A percentile compares a stretch with the other conserved stretches of the same genome.
These are phyloP conservation scores for Brachypodius melanocephalos DNA, from an alignment of 2,113 vertebrate genomes.

Conservation along the genomic window DNA sequence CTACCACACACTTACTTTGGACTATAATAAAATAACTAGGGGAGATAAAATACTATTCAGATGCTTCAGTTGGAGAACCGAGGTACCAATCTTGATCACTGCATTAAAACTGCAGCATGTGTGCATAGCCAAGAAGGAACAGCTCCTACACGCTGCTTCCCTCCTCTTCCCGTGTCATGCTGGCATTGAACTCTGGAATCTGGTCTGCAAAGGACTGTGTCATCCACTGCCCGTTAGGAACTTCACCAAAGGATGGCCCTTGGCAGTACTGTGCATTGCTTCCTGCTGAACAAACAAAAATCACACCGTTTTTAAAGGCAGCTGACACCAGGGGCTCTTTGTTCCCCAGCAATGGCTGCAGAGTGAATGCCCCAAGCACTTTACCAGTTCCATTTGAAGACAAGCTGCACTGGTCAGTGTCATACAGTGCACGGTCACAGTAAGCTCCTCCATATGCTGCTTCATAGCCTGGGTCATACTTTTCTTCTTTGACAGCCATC, in stretches of 20 bases:
- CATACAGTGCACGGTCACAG: slow-evolving; percentile 59
- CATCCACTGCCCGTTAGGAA: slow-evolving; percentile 88
- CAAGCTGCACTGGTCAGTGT: slow-evolving; percentile 78
- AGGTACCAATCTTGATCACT: slow-evolving; percentile 64
- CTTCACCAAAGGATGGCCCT: slow-evolving; percentile 49
- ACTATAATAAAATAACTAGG: slow-evolving; percentile 55
- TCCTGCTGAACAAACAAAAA: slow-evolving; percentile 38
- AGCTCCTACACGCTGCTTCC: slow-evolving; percentile 33
- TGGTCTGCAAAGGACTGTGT: slow-evolving; percentile 82
- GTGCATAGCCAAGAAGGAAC: neutral
- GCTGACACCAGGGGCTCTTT: neutral
- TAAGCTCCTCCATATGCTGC: slow-evolving; percentile 88
- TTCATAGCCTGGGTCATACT: slow-evolving; percentile 94
- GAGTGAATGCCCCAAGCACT: neutral
- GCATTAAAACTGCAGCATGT: slow-evolving; percentile 77
- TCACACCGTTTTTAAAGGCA: neutral
- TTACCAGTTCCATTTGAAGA: slow-evolving; percentile 77
- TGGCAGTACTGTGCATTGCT: slow-evolving; percentile 49
- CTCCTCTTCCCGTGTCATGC: slow-evolving; percentile 22
- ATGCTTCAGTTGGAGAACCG: slow-evolving; percentile 70
- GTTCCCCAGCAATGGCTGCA: neutral
- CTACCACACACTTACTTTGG: slow-evolving; percentile 56
- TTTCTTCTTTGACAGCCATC: slow-evolving; percentile 95
- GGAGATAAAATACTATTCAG: slow-evolving; percentile 61
- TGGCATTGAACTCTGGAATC: slow-evolving; percentile 71